Evolutionary conservation across 2,797 vertebrate species (phyloP), one percentile per base, ranked within the genome.

Genomic region (Cheirogaleus major): DNA sequence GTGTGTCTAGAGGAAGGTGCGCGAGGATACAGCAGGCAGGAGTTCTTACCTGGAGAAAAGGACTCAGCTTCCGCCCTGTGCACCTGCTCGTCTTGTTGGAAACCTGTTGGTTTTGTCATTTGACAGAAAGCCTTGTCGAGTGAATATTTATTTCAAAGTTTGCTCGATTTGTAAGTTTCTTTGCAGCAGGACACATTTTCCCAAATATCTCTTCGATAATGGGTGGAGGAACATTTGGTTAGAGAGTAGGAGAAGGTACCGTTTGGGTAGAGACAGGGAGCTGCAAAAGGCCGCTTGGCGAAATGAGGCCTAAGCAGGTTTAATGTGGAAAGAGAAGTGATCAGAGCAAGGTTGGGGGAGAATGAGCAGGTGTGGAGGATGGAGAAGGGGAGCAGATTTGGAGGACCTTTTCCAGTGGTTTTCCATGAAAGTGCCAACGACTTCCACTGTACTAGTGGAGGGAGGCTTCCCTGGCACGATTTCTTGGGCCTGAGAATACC

Each of bases 101-200:
- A 35, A 69, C 6, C 32, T 23, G 22, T 48, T 67, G 48, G 76
- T 65, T 93, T 90, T 83, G 20, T 85, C 43, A 7, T 78, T 82
- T 82, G 61, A 41, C 63, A 61, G 45, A 86, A 89, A 87, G 43
- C 18, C 17, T 43, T 32, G 23, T 50, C n/a, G 4, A 4, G 45
- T 82, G 50, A 83, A 18, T 78, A 55, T 30, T 1, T 76, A n/a
- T 61, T 91, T 80, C 48, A 35, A 92, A 41, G 11, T 43, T 95
- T 94, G 20, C 84, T 78, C 22, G 10, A 70, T 15, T 0, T 41
- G 25, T 22, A 59, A 5, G 17, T 72, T 81, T 38, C 13, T 95
- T 59, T 93, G 27, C 10, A 55, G 22, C 8, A 35, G 35, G 59
- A 27, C 9, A 5, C 23, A 43, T 43, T 89, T 92, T 82, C 61